These are phyloP conservation scores for Atta texana DNA, from an alignment of 1,140 invertebrate genomes.

Conservation along the genomic window DNA sequence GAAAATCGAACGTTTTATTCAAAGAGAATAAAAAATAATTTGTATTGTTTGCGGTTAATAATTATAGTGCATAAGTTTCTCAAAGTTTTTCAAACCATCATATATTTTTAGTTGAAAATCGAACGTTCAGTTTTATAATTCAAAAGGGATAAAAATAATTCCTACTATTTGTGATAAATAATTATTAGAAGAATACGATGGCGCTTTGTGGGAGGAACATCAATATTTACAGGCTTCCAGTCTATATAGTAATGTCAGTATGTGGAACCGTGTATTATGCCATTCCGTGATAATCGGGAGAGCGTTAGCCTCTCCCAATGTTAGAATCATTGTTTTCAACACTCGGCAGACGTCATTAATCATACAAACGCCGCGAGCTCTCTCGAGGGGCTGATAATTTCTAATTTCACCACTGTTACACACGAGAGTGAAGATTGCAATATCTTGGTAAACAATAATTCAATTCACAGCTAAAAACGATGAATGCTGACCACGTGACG, in stretches of 20 bases:
- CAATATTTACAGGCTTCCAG: conserved; percentile 52
- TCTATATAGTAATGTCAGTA: conserved; percentile 35
- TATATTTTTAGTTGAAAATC: neutral
- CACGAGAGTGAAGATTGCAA: neutral
- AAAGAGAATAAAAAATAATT: neutral
- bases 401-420: conserved; percentile 20
- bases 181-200: neutral
- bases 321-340: conserved; percentile 56
- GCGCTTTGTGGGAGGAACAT: neutral
- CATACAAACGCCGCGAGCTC: conserved; percentile 12
- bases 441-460: neutral
- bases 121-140: neutral
- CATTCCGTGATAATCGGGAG: conserved; percentile 47
- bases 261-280: conserved; percentile 46
- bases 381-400: conserved; percentile 45
- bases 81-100: too few species aligned
- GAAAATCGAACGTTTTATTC: neutral
- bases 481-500: neutral
- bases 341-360: conserved; percentile 37
- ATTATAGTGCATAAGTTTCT: neutral
- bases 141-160: neutral
- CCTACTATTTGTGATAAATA: neutral
- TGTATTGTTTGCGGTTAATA: neutral
- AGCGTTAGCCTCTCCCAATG: conserved; percentile 54
- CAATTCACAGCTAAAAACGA: neutral